Evolutionary conservation across 1,140 invertebrate genomes (phyloP).

Genomic region (Bombus pyrosoma): DNA sequence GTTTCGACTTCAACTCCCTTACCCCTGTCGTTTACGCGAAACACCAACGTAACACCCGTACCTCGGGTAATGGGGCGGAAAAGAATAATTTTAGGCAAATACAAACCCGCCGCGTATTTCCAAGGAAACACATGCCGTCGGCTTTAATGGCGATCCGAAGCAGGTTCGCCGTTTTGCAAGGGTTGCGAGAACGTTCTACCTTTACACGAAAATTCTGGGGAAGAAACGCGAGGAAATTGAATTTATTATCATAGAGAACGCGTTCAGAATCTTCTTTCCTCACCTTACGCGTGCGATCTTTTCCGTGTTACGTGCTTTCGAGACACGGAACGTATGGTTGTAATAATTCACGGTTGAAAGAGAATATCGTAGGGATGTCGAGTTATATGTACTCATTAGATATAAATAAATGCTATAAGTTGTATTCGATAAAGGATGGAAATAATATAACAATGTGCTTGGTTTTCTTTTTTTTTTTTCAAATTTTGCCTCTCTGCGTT

Average conservation of each 20-base stretch:
- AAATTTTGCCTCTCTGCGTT: too few relatives aligned
- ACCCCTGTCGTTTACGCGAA: neutral
- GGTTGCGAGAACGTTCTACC: neutral
- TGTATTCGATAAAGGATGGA: too few relatives aligned
- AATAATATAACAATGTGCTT: too few relatives aligned
- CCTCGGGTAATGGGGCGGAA: neutral
- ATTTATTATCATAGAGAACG: neutral
- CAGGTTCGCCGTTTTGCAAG: neutral
- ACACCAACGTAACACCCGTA: neutral
- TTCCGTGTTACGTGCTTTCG: neutral
- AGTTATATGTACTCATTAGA: neutral
- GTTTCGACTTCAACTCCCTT: neutral
- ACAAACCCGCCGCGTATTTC: neutral
- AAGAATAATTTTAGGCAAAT: constrained; percentile 6
- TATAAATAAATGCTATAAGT: neutral
- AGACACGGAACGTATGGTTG: too few relatives aligned
- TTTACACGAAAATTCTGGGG: too few relatives aligned
- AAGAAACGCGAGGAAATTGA: neutral
- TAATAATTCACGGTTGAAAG: neutral
- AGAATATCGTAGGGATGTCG: neutral
- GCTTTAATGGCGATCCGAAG: neutral
- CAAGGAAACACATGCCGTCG: neutral
- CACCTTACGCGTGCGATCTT: neutral
- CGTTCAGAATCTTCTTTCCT: neutral
- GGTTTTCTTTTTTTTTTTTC: too few relatives aligned